Percentiles rank a stretch among this genome's conserved stretches.
Evolutionary conservation across 2,888 invertebrate species (phyloP).

Genomic region (Lamellibrachia satsuma): DNA sequence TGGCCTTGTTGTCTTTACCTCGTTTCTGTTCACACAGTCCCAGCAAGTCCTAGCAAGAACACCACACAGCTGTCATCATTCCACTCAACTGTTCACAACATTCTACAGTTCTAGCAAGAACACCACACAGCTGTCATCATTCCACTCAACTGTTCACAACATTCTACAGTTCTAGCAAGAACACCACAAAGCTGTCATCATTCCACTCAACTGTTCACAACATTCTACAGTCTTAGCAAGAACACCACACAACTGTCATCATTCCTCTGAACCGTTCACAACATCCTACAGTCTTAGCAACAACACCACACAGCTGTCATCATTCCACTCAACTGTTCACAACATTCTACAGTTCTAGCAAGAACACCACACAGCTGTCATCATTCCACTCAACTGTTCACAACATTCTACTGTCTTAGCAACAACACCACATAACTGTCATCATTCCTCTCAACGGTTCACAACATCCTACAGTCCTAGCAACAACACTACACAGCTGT

Average conservation of each 20-base stretch:
- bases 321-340: no score
- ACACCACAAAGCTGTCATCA: no score
- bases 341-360: no score
- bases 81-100: neutral
- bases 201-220: conserved; percentile 75
- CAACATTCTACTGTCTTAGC: neutral
- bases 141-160: no score
- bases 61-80: neutral
- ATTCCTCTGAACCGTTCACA: neutral
- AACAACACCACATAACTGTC: neutral
- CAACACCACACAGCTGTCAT: neutral
- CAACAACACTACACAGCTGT: no score
- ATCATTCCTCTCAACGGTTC: no score
- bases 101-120: no score
- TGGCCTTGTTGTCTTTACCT: conserved; percentile 99
- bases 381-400: no score
- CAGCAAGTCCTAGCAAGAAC: conserved; percentile 76
- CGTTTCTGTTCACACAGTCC: conserved; percentile 95
- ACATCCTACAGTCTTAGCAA: no score
- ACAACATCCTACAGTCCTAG: no score
- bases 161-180: no score
- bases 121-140: neutral
- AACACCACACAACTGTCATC: neutral
- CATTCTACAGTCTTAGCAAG: conserved; percentile 82
- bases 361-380: no score